Percentiles rank a stretch among this genome's conserved stretches.
phyloP scores from a whole-genome alignment of 2,888 invertebrate species.

The Dicranocentrus wangi region DNA sequence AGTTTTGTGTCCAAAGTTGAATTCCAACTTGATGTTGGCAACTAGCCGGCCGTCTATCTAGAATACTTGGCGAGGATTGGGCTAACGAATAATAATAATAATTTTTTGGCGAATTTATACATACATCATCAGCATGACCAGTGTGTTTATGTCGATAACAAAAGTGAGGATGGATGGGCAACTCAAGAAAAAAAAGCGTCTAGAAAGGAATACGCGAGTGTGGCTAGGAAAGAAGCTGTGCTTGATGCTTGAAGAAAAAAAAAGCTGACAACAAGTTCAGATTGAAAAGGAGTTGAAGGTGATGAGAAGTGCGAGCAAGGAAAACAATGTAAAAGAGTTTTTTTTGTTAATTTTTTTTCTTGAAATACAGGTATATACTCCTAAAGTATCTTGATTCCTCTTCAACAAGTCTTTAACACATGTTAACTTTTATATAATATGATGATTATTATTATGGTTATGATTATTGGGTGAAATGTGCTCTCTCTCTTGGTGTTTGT shows the following conservation, averaged over 20 bases:
- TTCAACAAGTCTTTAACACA: conserved; percentile 62
- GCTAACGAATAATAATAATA: neutral
- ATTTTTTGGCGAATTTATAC: neutral
- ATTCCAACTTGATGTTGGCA: conserved; percentile 22
- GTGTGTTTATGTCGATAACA: neutral
- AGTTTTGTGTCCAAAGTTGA: too few species aligned
- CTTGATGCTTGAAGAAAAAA: neutral
- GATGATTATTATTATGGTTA: conserved; percentile 63
- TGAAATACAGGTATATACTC: neutral
- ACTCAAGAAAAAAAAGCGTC: neutral
- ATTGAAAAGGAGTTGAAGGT: conserved; percentile 11
- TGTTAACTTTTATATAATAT: conserved; percentile 63
- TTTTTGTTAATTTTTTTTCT: conserved; percentile 17
- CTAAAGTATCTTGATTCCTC: conserved; percentile 45
- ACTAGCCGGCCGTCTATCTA: conserved; percentile 11
- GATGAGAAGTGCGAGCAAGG: conserved; percentile 21
- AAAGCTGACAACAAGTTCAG: neutral
- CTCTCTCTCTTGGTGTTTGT: conserved; percentile 2
- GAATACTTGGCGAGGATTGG: neutral
- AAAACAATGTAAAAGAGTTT: conserved; percentile 18
- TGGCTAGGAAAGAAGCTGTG: too few species aligned
- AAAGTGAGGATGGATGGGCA: neutral
- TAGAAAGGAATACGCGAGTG: too few species aligned
- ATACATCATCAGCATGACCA: neutral
- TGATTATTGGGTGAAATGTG: conserved; percentile 60